These are phyloP conservation scores for Campylomormyrus numenius DNA, from an alignment of 2,113 vertebrate species.

Conservation along the genomic window DNA sequence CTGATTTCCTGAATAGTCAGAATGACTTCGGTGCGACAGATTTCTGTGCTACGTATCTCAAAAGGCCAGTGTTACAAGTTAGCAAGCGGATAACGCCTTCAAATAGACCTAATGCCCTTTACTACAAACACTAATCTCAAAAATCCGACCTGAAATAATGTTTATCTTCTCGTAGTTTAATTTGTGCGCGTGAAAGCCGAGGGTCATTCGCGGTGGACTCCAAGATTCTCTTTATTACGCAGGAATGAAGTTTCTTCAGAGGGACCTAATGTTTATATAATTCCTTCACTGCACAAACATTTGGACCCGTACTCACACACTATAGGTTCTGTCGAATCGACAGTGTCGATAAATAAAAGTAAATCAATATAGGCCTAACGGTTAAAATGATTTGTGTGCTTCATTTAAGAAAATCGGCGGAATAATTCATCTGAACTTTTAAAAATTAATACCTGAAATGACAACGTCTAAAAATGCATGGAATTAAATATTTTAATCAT, in stretches of 20 bases:
- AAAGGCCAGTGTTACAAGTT: constrained; percentile 35
- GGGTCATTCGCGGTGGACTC: constrained; percentile 46
- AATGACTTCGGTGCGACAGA: background rate
- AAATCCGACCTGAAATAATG: constrained; percentile 74
- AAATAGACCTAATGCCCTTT: constrained; percentile 65
- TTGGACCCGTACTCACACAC: background rate
- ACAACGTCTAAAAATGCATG: background rate
- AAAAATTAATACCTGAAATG: background rate
- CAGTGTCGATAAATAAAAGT: background rate
- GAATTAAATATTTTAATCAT: background rate
- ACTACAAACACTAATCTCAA: constrained; percentile 74
- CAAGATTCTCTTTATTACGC: constrained; percentile 21
- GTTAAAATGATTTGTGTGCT: background rate
- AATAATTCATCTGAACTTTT: background rate
- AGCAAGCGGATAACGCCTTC: constrained; percentile 55
- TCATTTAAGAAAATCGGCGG: background rate
- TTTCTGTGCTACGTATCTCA: background rate
- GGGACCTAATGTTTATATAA: constrained; percentile 2
- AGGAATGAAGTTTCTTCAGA: constrained; percentile 19
- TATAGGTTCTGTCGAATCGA: background rate
- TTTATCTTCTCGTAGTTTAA: constrained; percentile 70
- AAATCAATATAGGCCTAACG: background rate
- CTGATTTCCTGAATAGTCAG: background rate
- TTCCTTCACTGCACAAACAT: background rate
- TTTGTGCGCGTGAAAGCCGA: constrained; percentile 57